Evolutionary conservation across 1,140 invertebrate species (phyloP).

Genomic region (Luehdorfia chinensis): DNA sequence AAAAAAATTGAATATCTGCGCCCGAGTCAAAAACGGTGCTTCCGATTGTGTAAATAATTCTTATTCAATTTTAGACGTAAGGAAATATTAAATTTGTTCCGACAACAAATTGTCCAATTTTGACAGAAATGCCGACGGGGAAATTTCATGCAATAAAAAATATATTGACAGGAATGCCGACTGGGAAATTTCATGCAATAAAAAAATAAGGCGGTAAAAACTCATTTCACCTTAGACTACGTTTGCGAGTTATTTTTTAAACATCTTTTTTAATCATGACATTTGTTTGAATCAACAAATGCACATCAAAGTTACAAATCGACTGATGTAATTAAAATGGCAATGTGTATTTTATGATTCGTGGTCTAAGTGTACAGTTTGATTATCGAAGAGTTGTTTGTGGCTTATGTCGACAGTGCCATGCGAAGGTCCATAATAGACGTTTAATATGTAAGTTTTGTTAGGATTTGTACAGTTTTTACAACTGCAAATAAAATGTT

Average conservation of each 20-base stretch:
- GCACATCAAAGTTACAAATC: slow-evolving; percentile 20
- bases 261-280: not conserved
- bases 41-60: slow-evolving; percentile 51
- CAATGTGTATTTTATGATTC: not conserved
- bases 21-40: too few relatives aligned
- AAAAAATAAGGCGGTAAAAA: slow-evolving; percentile 1
- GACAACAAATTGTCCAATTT: slow-evolving; percentile 24
- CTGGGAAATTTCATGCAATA: not conserved
- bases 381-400: slow-evolving; percentile 31
- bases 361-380: slow-evolving; percentile 30
- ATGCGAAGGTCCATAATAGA: slow-evolving; percentile 74
- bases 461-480: slow-evolving; percentile 77
- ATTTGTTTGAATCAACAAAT: not conserved
- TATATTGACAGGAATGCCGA: not conserved
- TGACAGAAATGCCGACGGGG: too few relatives aligned
- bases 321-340: slow-evolving; percentile 42
- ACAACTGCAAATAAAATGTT: slow-evolving; percentile 76
- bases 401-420: slow-evolving; percentile 69
- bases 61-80: slow-evolving; percentile 44
- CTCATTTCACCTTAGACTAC: slow-evolving; percentile 3
- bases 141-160: too few relatives aligned
- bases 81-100: slow-evolving; percentile 38
- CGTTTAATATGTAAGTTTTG: slow-evolving; percentile 74
- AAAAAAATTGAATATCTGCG: too few relatives aligned
- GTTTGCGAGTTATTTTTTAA: too few relatives aligned